phyloP scores from a whole-genome alignment of 2,797 vertebrate genomes.

The Chaunax sp. region DNA sequence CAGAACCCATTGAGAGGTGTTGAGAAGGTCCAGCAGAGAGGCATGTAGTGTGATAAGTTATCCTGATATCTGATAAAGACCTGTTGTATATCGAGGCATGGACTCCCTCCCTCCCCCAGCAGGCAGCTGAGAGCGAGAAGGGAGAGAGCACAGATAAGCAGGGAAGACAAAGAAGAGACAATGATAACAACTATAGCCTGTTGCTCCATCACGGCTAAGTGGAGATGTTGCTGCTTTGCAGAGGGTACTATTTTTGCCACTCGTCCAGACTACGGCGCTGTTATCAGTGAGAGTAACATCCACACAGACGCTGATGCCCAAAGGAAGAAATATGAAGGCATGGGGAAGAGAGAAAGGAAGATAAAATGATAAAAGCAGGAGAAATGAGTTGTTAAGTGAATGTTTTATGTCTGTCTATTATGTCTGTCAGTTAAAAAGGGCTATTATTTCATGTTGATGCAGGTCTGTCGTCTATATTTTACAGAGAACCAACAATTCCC shows the following conservation, averaged over 20 bases:
- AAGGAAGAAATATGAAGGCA: conserved; percentile 9
- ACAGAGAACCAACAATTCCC: too few relatives aligned
- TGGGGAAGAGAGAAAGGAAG: conserved; percentile 3
- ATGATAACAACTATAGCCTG: conserved; percentile 47
- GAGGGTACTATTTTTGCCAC: conserved; percentile 61
- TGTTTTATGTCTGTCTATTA: conserved; percentile 7
- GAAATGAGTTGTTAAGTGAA: not conserved
- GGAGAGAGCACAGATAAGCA: conserved; percentile 33
- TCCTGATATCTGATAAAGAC: conserved; percentile 56
- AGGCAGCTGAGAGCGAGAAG: conserved; percentile 9
- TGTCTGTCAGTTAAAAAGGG: not conserved
- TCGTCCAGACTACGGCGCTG: conserved; percentile 1
- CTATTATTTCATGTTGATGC: not conserved
- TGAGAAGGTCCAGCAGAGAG: conserved; percentile 32
- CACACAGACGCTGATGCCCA: conserved; percentile 4
- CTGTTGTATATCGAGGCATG: conserved; percentile 26
- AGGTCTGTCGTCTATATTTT: not conserved
- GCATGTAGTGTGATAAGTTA: conserved; percentile 49
- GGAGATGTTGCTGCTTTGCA: conserved; percentile 36
- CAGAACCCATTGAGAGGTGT: conserved; percentile 2
- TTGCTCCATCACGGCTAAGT: conserved; percentile 49
- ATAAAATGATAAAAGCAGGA: not conserved
- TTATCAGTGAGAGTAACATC: conserved; percentile 54
- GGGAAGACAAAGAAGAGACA: conserved; percentile 26
- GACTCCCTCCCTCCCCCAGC: not conserved